Percentiles rank a stretch among this genome's conserved stretches.
These are phyloP conservation scores for Zapus hudsonius DNA, from an alignment of 2,113 vertebrate genomes.

Conservation along the genomic window DNA sequence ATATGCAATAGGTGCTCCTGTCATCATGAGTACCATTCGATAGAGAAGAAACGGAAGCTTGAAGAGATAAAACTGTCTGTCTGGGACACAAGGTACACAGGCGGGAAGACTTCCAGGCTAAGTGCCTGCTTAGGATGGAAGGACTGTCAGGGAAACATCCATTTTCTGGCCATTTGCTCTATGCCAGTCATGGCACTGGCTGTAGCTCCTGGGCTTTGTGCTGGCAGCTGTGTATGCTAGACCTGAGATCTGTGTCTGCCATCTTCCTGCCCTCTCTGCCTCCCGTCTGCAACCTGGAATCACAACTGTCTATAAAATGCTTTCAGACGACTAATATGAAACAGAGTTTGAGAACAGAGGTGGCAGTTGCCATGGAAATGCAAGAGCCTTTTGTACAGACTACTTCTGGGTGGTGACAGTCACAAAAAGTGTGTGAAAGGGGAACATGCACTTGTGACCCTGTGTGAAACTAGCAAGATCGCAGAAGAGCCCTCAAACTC, in stretches of 20 bases:
- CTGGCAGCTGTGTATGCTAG: not conserved
- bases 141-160: not conserved
- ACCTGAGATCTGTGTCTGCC: not conserved
- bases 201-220: not conserved
- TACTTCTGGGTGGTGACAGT: not conserved
- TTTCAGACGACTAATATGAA: slow-evolving; percentile 15
- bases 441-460: not conserved
- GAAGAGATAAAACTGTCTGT: not conserved
- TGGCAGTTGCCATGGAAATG: slow-evolving; percentile 22
- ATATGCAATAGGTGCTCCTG: not conserved
- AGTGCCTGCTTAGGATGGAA: not conserved
- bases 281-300: slow-evolving; percentile 5
- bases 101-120: not conserved
- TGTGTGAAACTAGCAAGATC: not conserved
- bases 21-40: not conserved
- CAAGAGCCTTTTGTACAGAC: not conserved
- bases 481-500: not conserved
- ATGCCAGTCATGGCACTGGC: not conserved
- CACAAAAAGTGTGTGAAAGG: not conserved
- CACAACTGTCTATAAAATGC: slow-evolving; percentile 32
- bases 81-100: not conserved
- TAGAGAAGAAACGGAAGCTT: not conserved
- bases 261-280: not conserved
- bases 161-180: not conserved
- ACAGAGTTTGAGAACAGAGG: not conserved